Base-by-base conservation (phyloP, 2,888 invertebrate genomes). In the Cloeon dipterum region DNA sequence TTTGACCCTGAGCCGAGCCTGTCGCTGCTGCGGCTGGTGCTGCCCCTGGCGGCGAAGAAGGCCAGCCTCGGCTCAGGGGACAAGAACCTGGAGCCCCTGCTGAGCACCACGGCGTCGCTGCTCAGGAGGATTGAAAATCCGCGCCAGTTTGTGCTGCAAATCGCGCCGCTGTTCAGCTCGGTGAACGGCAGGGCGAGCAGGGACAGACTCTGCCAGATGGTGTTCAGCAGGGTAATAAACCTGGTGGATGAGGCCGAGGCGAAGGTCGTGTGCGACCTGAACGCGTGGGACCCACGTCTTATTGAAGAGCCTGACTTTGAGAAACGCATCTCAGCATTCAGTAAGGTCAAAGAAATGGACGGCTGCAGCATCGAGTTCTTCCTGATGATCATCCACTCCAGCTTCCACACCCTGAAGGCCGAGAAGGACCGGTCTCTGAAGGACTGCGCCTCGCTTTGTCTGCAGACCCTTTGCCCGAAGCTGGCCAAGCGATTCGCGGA, bases 291-390 rank as follows among this genome's bases (percentile, higher is more conserved):
- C 55, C 65, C 67, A 32, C 70, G 74, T 43, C 81, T 81, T 72
- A 66, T 93, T n/a, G 91, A 93, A 47, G 91, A 94, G 51, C 89
- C 93, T 1, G 88, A 94, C 57, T 89, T 81, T 48, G 73, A 79
- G 41, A 65, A 65, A 46, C 66, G 94, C 46, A 61, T 91, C 17
- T 70, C 75, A 37, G 79, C 79, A 0, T 83, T 85, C 46, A 71
- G 69, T 46, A 58, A 63, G 46, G 68, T 88, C 26, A 69, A 68
- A 41, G 51, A 60, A 32, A 50, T 68, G 38, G 44, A 60, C n/a
- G 55, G 65, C 11, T 58, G 62, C 2, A 52, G 52, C 2, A 53
- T 76, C 18, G 68, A 74, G 43, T 52, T 74, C 13, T 75, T 77
- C 1, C 63, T 76, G 25, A 59, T 83, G 26, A 63, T 86, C 14